Evolutionary conservation across 2,888 invertebrate species (phyloP).

Genomic region (Danaus chrysippus): DNA sequence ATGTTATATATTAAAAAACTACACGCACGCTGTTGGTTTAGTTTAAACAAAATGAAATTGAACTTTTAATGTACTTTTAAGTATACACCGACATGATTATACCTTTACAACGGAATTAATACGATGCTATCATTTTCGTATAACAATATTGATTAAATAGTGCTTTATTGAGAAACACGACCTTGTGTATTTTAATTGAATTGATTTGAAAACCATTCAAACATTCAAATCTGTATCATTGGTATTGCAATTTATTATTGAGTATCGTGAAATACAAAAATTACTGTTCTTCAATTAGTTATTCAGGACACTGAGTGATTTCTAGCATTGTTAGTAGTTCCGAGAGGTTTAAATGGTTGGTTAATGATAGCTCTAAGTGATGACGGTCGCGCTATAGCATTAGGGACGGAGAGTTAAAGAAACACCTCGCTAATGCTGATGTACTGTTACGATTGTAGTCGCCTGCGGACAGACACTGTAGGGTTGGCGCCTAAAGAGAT

Average conservation of each 20-base stretch:
- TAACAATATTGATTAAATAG: background rate
- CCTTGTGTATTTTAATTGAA: no score
- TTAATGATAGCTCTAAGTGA: conserved; percentile 11
- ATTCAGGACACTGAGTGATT: no score
- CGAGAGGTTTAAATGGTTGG: background rate
- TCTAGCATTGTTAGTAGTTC: no score
- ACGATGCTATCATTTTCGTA: conserved; percentile 4
- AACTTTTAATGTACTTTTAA: conserved; percentile 29
- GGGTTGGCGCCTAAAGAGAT: conserved; percentile 9
- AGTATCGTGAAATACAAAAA: no score
- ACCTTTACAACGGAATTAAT: conserved; percentile 4
- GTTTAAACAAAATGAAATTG: conserved; percentile 28
- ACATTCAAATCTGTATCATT: no score
- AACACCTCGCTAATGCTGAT: conserved; percentile 72
- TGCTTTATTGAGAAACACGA: no score
- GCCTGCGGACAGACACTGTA: conserved; percentile 18
- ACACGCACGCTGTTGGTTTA: conserved; percentile 40
- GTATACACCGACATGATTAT: conserved; percentile 25
- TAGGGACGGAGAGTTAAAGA: conserved; percentile 47
- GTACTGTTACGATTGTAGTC: conserved; percentile 51
- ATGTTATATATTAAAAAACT: conserved; percentile 52
- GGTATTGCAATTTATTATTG: no score
- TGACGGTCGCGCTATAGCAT: conserved; percentile 38
- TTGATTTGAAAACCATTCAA: no score
- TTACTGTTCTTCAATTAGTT: no score